phyloP scores from a whole-genome alignment of 2,797 vertebrate species.

The Geotria australis region DNA sequence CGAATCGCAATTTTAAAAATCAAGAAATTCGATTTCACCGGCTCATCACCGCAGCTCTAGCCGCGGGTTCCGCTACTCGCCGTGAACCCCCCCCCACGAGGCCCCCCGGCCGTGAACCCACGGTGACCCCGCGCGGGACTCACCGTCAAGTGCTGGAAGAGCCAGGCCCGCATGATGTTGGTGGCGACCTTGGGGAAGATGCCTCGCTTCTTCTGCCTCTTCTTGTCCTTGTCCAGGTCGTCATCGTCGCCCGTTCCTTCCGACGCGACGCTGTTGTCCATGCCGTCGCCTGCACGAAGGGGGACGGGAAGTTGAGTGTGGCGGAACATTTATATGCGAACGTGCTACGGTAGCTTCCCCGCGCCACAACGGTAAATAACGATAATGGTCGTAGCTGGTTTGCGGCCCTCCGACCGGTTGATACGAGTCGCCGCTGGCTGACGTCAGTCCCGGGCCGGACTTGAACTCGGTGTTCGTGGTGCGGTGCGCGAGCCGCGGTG shows the following conservation, averaged over 20 bases:
- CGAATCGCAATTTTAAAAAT: no score
- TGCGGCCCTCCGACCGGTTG: conserved; percentile 12
- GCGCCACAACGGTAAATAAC: conserved; percentile 17
- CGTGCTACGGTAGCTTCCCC: conserved; percentile 16
- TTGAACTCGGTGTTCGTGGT: no score
- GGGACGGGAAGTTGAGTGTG: conserved; percentile 21
- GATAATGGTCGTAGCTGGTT: conserved; percentile 15
- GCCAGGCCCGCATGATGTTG: conserved; percentile 99
- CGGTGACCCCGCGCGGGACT: conserved; percentile 12
- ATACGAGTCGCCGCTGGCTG: conserved; percentile 6
- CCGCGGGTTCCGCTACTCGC: no score
- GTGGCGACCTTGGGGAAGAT: conserved; percentile 99
- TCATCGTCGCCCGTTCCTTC: conserved; percentile 96
- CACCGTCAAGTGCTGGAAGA: conserved; percentile 99
- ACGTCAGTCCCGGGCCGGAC: not conserved
- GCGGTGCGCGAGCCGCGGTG: no score
- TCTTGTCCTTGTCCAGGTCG: conserved; percentile 99
- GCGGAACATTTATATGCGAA: conserved; percentile 25
- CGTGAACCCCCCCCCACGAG: no score
- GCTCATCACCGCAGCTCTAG: no score
- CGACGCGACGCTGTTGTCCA: conserved; percentile 99
- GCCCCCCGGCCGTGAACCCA: no score
- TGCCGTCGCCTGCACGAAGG: conserved; percentile 73
- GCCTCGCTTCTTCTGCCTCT: conserved; percentile 96
- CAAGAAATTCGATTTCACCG: no score